Conservation (phyloP, 1,140 invertebrate genomes). For the Octopus bimaculoides region DNA sequence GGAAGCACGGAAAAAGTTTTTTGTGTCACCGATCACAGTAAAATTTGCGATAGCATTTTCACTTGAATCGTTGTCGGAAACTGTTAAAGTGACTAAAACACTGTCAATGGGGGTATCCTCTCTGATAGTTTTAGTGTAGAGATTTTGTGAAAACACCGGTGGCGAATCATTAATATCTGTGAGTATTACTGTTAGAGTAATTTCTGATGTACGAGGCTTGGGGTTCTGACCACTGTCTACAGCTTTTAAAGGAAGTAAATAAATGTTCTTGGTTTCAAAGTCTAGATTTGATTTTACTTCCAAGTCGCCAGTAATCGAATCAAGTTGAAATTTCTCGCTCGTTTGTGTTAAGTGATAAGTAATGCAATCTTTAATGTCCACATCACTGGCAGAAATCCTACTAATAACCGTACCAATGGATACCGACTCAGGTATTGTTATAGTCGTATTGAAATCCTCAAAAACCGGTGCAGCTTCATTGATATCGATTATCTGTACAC, state of each 20-base stretch:
- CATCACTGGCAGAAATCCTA: neutral
- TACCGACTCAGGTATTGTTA: neutral
- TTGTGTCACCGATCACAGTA: conserved; percentile 69
- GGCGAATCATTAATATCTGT: conserved; percentile 50
- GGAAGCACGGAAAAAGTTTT: neutral
- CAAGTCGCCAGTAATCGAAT: neutral
- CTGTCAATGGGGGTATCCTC: conserved; percentile 87
- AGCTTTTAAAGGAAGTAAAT: neutral
- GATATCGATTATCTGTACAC: neutral
- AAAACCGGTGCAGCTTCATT: neutral
- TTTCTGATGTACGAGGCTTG: neutral
- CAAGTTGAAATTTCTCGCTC: neutral
- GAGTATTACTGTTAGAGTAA: conserved; percentile 18
- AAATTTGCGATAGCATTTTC: conserved; percentile 60
- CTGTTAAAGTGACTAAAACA: conserved; percentile 75
- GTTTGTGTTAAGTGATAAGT: neutral
- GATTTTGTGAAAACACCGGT: conserved; percentile 54
- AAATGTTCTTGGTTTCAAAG: neutral
- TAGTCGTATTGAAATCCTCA: neutral
- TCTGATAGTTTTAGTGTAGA: conserved; percentile 66
- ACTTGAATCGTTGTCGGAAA: conserved; percentile 55
- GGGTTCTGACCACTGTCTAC: neutral
- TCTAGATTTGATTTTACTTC: neutral
- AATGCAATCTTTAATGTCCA: neutral
- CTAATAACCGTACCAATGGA: neutral